These are phyloP conservation scores for Popillia japonica DNA, from an alignment of 1,140 invertebrate genomes.

Conservation along the genomic window DNA sequence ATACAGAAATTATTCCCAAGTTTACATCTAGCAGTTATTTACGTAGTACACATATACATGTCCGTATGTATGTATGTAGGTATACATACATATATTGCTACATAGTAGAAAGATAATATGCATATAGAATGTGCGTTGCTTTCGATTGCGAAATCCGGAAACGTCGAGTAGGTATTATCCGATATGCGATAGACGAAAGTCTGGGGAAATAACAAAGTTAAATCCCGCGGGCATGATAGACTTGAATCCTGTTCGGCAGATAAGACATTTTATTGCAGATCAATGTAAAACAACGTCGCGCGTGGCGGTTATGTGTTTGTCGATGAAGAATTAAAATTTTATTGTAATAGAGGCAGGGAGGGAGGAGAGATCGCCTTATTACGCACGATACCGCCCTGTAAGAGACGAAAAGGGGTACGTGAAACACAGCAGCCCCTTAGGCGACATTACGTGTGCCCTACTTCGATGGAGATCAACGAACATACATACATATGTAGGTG, in stretches of 20 bases:
- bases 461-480: neutral
- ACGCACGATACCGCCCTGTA: neutral
- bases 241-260: neutral
- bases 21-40: too few species aligned
- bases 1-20: too few species aligned
- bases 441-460: neutral
- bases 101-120: too few species aligned
- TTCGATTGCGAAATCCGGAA: neutral
- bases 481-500: too few species aligned
- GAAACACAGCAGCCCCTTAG: neutral
- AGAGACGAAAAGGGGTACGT: neutral
- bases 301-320: constrained; percentile 4
- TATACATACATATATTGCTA: too few species aligned
- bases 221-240: constrained; percentile 2
- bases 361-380: neutral
- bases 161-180: neutral
- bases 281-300: constrained; percentile 13
- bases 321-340: constrained; percentile 19
- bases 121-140: neutral
- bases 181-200: neutral
- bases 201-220: constrained; percentile 1
- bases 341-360: neutral
- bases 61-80: too few species aligned
- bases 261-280: constrained; percentile 15
- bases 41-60: too few species aligned